Percentiles rank a stretch among this genome's conserved stretches.
These are phyloP conservation scores for Anseranas semipalmata DNA, from an alignment of 2,113 vertebrate genomes.

Conservation along the genomic window DNA sequence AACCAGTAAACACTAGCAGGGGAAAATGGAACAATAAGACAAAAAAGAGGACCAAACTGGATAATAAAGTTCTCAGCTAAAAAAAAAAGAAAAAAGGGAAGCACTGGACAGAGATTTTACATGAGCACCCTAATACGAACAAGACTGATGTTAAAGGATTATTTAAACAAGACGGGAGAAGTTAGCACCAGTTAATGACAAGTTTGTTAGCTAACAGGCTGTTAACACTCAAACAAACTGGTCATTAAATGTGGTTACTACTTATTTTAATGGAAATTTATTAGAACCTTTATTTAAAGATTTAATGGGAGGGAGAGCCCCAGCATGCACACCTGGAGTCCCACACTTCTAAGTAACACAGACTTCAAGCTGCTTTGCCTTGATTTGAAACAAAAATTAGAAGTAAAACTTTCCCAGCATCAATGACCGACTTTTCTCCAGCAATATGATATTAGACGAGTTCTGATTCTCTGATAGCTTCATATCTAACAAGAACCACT, in stretches of 20 bases:
- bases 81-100: neutral
- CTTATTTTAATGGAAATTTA: conserved; percentile 79
- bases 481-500: conserved; percentile 75
- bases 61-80: neutral
- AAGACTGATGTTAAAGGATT: conserved; percentile 62
- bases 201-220: conserved; percentile 82
- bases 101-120: neutral
- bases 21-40: neutral
- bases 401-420: conserved; percentile 25
- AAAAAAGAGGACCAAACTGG: neutral
- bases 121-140: conserved; percentile 32
- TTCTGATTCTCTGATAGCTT: conserved; percentile 66
- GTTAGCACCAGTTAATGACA: conserved; percentile 81
- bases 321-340: conserved; percentile 51
- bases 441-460: conserved; percentile 44
- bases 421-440: conserved; percentile 22
- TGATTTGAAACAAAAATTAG: conserved; percentile 31
- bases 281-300: conserved; percentile 71
- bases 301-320: conserved; percentile 61
- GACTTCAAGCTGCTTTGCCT: conserved; percentile 18
- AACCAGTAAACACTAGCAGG: neutral
- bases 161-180: conserved; percentile 72
- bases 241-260: conserved; percentile 80
- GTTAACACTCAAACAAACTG: conserved; percentile 83
- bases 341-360: conserved; percentile 32